Percentiles rank a stretch among this genome's conserved stretches.
These are phyloP conservation scores for Tribolium freemani DNA, from an alignment of 2,888 invertebrate species.

Conservation along the genomic window DNA sequence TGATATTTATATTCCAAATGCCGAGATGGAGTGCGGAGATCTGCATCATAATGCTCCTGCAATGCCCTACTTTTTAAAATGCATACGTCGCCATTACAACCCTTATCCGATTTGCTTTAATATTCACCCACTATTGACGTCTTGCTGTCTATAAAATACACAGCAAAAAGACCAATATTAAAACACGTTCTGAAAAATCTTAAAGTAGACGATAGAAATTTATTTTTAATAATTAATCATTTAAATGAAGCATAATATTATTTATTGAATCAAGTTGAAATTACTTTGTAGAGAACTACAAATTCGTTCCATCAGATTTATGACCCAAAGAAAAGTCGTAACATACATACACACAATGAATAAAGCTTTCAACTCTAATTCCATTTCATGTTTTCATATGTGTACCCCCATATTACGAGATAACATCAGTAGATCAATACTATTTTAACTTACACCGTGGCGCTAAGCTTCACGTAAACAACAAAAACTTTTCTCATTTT, in stretches of 20 bases:
- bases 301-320: too few species aligned
- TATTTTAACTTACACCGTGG: not conserved
- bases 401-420: not conserved
- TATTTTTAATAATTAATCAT: too few species aligned
- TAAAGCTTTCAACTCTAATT: not conserved
- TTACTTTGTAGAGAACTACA: too few species aligned
- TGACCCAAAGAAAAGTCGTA: too few species aligned
- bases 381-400: not conserved
- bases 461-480: not conserved
- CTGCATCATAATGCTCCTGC: constrained; percentile 7
- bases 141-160: not conserved
- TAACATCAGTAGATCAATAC: not conserved
- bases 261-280: too few species aligned
- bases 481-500: not conserved
- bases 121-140: not conserved
- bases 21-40: not conserved
- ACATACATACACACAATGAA: too few species aligned
- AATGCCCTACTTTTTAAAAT: constrained; percentile 24
- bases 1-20: not conserved
- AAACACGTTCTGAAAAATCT: not conserved
- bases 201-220: not conserved
- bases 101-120: constrained; percentile 5
- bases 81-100: constrained; percentile 11
- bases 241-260: too few species aligned
- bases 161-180: not conserved